These are phyloP conservation scores for Pentalonia nigronervosa DNA, from an alignment of 1,140 invertebrate genomes.

Conservation along the genomic window DNA sequence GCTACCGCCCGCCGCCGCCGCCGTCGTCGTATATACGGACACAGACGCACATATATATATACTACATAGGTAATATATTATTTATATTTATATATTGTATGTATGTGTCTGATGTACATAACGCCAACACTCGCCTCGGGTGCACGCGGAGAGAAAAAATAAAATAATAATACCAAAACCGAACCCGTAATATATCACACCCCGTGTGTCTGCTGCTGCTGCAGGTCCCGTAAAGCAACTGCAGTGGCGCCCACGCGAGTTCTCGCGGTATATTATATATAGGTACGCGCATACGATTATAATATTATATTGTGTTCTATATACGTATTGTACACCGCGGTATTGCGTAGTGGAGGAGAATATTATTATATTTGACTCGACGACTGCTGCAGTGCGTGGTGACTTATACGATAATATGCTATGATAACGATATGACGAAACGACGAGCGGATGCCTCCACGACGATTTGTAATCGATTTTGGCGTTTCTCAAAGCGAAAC, in stretches of 20 bases:
- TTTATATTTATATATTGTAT: neutral
- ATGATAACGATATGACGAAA: no score
- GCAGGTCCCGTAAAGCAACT: neutral
- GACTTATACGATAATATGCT: no score
- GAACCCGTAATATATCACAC: constrained; percentile 52
- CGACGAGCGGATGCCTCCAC: no score
- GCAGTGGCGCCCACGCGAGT: constrained; percentile 24
- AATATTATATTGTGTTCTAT: neutral
- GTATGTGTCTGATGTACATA: neutral
- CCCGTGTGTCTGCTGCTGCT: constrained; percentile 28
- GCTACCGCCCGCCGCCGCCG: constrained; percentile 52
- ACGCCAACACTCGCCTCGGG: constrained; percentile 55
- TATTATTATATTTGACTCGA: no score
- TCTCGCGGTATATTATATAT: neutral
- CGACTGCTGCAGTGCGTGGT: no score
- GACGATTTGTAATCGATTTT: no score
- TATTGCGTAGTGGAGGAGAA: no score
- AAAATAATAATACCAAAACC: constrained; percentile 34
- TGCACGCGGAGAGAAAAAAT: neutral
- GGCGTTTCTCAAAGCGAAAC: no score
- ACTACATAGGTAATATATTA: neutral
- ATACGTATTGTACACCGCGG: no score
- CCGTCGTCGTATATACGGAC: neutral
- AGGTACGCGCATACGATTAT: neutral
- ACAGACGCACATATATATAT: neutral